Base-by-base conservation (phyloP, 2,888 invertebrate genomes). In the Dolichomitus sp. region DNA sequence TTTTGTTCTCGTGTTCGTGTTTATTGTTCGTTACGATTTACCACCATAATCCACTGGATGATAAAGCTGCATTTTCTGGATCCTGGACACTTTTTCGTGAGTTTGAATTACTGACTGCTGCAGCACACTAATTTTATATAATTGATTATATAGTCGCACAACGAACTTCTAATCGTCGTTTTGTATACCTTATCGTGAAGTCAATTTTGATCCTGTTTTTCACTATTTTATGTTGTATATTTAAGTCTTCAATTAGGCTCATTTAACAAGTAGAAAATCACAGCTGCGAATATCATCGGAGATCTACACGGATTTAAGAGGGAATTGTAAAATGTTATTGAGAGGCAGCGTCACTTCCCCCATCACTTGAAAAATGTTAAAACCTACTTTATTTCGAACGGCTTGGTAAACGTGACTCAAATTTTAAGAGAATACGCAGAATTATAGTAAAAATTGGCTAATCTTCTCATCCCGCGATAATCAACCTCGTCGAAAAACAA, bases 31-130 rank as follows among this genome's bases (percentile, higher is more conserved):
- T 27, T 45, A 27, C 7, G 33, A 45, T 27, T 54, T 12, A 19
- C 61, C 42, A 23, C n/a, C 50, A 33, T 48, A 69, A n/a, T 37
- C 33, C 27, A 57, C 12, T 42, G 17, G 4, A 42, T 45, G 33
- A 33, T 11, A 45, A 54, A 23, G 14, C 40, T 81, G 40, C 66
- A 76, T 81, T 23, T 70, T 80, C 17, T 14, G 54, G 40, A 2
- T 52, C n/a, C 6, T 30, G 68, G 0, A 1, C 42, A 70, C 57
- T 52, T 37, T 23, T 4, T 7, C 50, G 68, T 12, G 30, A 50
- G 33, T 0, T 3, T 17, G 33, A 12, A 17, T 33, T 30, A 33
- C 37, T 27, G n/a, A 17, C 33, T 17, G 48, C 4, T 40, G 37
- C 5, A 11, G 12, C 12, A 9, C 45, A 19, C 14, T 17, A 33